These are phyloP conservation scores for Neofelis nebulosa DNA, from an alignment of 2,113 vertebrate species.

Conservation along the genomic window DNA sequence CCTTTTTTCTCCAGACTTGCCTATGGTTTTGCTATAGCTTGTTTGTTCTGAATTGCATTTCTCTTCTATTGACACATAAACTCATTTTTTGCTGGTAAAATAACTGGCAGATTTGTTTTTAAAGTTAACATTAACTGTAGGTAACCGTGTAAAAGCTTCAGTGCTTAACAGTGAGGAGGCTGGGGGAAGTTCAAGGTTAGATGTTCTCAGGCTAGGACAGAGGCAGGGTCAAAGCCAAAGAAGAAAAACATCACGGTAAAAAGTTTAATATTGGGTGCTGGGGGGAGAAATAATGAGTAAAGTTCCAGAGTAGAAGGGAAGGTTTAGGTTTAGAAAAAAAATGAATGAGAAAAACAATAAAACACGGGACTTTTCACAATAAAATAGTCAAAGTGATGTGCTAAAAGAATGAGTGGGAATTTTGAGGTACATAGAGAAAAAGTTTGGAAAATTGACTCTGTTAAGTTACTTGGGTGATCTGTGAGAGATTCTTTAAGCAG, in stretches of 20 bases:
- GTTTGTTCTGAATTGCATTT: background rate
- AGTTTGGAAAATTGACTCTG: too few species aligned
- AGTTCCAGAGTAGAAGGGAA: background rate
- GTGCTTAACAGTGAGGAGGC: background rate
- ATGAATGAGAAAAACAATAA: background rate
- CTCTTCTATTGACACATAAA: background rate
- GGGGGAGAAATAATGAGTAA: background rate
- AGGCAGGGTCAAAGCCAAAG: background rate
- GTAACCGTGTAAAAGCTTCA: background rate
- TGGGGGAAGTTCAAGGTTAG: background rate
- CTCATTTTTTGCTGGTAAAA: background rate
- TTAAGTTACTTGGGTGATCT: background rate
- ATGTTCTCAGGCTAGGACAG: background rate
- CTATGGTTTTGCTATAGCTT: background rate
- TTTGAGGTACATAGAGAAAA: background rate
- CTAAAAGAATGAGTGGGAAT: background rate
- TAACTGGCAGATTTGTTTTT: background rate
- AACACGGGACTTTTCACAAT: background rate
- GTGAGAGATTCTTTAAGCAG: background rate
- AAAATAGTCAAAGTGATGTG: background rate
- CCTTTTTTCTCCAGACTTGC: background rate
- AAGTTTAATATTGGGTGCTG: background rate
- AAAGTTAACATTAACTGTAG: background rate
- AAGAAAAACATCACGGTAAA: background rate
- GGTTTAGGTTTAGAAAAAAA: constrained; percentile 11